Evolutionary conservation across 2,797 vertebrate species (phyloP), one percentile per base, ranked within the genome.

Genomic region (Eutrigla gurnardus): DNA sequence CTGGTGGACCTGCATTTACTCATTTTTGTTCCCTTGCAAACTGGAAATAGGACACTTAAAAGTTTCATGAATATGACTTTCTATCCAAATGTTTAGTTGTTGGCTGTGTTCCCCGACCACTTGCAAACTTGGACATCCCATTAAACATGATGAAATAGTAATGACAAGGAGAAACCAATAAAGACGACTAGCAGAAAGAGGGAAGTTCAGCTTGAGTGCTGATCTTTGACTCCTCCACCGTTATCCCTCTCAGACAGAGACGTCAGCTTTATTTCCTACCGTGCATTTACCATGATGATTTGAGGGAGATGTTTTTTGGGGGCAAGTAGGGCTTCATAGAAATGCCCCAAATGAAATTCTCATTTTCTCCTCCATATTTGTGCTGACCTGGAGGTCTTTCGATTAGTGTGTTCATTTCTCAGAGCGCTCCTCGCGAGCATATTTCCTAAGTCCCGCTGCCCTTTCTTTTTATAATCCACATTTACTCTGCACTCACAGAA

Each of bases 401-500:
- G 87, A 92, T 91, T 93, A 90, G 88, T 81, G 81, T 77, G 76
- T 81, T 77, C 77, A 60, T 89, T 85, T 85, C 84, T 88, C 76
- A 35, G 57, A 79, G 80, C 82, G 55, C 53, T 79, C 75, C 70
- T 85, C 88, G 87, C 63, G 7, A 65, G 75, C 81, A 71, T 73
- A 75, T 82, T 71, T 53, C 54, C 54, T 36, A 70, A 66, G 76
- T 84, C 84, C 75, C 5, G 32, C 74, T 89, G 83, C 73, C 86
- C 78, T 89, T 90, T 91, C 86, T 86, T 89, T 91, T 93, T 93
- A 90, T 91, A 90, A 87, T 91, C 88, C 87, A 84, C 89, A 91
- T 94, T 90, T 86, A 87, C 91, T 90, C 85, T 53, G 92, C 93
- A 95, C 94, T 95, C 92, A 93, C 78, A 95, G 88, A 94, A 93